Base-by-base conservation (phyloP, 2,113 vertebrate species). In the Chaenocephalus aceratus region DNA sequence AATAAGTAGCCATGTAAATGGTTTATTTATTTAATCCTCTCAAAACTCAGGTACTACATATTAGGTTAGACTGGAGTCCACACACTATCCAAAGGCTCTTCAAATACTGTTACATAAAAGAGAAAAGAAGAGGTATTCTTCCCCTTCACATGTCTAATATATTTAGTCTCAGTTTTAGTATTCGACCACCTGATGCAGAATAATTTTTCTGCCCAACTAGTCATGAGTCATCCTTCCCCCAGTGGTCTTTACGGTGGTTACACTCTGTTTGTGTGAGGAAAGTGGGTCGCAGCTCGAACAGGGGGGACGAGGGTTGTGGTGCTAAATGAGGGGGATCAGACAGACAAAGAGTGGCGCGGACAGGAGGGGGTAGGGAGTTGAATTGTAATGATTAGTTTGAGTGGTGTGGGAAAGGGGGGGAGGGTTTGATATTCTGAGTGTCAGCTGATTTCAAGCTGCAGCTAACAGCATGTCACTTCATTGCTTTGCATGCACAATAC, bases 221-320 rank as follows among this genome's bases (percentile, higher is more conserved):
- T 58, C 58, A 34, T 41, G 63, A 68, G 67, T 71, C 51, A 66
- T 72, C 62, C n/a, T 16, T 72, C 51, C 41, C 26, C 46, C 60
- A 70, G 60, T 15, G 14, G 23, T 52, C 57, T 36, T 13, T 66
- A 5, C 3, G 11, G 12, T 1, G 26, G 30, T 62, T 70, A 62
- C 63, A 65, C 64, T 23, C 63, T 18, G 44, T 52, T 56, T 62
- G 60, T 68, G 57, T 13, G 51, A 65, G n/a, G 21, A 84, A 91
- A 88, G 74, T 89, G 75, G 87, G 89, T 87, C 72, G 2, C 16
- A 46, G 81, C 79, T 59, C 67, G 61, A 79, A 63, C 74, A 79
- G 79, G 60, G 77, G 85, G 79, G 5, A 45, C 36, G 7, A 6
- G 21, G 62, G 9, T n/a, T 67, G 51, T 41, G 6, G 36, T 56